A percentile compares a stretch with the other conserved stretches of the same genome.
These are phyloP conservation scores for Cochlearius cochlearius DNA, from an alignment of 2,113 vertebrate genomes.

Conservation along the genomic window DNA sequence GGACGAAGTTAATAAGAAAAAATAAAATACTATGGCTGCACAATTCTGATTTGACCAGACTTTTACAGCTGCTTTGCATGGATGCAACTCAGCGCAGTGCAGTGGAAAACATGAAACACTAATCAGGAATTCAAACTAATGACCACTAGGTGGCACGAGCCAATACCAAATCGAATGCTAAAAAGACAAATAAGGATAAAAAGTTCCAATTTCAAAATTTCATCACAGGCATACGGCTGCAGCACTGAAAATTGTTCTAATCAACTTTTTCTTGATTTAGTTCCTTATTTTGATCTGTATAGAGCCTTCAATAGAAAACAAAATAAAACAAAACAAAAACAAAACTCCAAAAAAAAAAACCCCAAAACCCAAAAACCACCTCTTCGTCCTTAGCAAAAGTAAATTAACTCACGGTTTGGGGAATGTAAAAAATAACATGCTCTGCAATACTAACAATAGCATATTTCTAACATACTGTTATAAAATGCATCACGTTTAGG, in stretches of 20 bases:
- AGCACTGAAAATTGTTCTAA: background rate
- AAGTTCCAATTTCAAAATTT: background rate
- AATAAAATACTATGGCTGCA: background rate
- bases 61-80: background rate
- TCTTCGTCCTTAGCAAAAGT: background rate
- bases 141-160: constrained; percentile 70
- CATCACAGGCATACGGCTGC: background rate
- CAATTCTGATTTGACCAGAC: background rate
- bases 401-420: background rate
- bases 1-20: background rate
- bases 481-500: background rate
- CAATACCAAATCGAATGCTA: constrained; percentile 39
- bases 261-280: background rate
- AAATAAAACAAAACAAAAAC: background rate
- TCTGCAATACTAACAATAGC: background rate
- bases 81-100: background rate
- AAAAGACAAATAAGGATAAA: background rate
- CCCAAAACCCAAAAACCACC: no score
- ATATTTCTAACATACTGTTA: background rate
- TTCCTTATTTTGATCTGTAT: background rate
- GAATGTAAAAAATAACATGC: background rate
- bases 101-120: background rate
- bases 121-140: background rate
- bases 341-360: no score
- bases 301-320: background rate